Evolutionary conservation across 2,888 invertebrate genomes (phyloP), one percentile per base, ranked within the genome.

Genomic region (Hyles lineata): DNA sequence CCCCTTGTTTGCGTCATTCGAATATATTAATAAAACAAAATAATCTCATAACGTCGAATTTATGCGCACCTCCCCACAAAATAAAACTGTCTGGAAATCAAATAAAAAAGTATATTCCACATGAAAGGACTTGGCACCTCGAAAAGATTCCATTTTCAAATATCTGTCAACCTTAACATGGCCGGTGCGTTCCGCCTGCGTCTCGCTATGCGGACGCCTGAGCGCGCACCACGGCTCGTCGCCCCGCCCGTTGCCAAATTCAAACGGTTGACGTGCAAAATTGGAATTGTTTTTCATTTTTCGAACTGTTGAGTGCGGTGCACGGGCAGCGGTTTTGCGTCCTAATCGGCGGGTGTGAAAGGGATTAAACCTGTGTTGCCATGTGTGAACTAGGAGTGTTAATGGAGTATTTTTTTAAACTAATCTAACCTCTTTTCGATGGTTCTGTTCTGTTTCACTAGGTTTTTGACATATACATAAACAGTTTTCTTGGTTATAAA

Each of bases 221-320:
- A 23, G 72, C 74, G 74, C 70, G 75, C 74, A 70, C 77, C 84
- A 87, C 86, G 87, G 81, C 86, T 87, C 88, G 87, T 80, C 89
- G 86, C 81, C 62, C 74, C 83, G 80, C 84, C 81, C 83, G 79
- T 79, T 89, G 85, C 90, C 88, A 87, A 90, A 92, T 90, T 92
- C 92, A 89, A 92, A 90, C 88, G 88, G 89, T 90, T 92, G 92
- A 91, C 92, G 90, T 89, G 87, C 90, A 87, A 87, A 92, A 91
- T 92, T 92, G 88, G 89, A 92, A 93, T 91, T 92, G 91, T 92
- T 92, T 92, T 92, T 90, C 87, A 89, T 91, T 93, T 93, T 93
- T 91, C 85, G 81, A 87, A 67, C 83, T 87, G 87, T 87, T 87
- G 89, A 89, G 85, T 80, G 82, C 83, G 85, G 85, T 89, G 85